Evolutionary conservation across 2,888 invertebrate genomes (phyloP).

Genomic region (Lepetodrilus schrolli): DNA sequence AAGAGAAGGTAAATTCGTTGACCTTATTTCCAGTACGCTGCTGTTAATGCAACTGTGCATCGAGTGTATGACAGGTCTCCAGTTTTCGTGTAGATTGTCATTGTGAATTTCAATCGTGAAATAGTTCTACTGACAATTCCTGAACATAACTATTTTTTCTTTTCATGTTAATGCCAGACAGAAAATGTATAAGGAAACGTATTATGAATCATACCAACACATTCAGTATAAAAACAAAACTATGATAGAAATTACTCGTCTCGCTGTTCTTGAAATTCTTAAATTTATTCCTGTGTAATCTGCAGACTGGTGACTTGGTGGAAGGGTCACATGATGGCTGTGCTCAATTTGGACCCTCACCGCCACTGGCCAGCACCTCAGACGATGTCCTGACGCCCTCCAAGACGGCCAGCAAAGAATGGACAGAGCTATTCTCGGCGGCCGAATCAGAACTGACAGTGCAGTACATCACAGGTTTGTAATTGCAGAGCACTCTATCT

Average conservation of each 20-base stretch:
- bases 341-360: no score
- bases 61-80: background rate
- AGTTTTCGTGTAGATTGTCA: no score
- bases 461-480: slow-evolving; percentile 54
- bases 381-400: no score
- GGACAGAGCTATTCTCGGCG: background rate
- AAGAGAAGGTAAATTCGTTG: slow-evolving; percentile 36
- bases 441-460: slow-evolving; percentile 49
- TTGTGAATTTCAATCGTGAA: background rate
- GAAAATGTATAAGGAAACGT: no score
- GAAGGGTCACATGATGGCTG: background rate
- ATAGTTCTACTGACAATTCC: background rate
- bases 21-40: background rate
- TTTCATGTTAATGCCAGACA: background rate
- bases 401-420: background rate
- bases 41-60: background rate
- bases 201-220: background rate
- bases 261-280: background rate
- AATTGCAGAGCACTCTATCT: no score
- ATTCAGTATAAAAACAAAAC: background rate
- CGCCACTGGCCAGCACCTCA: no score
- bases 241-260: background rate
- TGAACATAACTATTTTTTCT: background rate
- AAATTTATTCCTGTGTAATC: background rate
- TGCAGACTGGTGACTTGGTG: background rate